Conservation (phyloP, 2,797 vertebrate species). For the Odontamblyopus lacepedii region DNA sequence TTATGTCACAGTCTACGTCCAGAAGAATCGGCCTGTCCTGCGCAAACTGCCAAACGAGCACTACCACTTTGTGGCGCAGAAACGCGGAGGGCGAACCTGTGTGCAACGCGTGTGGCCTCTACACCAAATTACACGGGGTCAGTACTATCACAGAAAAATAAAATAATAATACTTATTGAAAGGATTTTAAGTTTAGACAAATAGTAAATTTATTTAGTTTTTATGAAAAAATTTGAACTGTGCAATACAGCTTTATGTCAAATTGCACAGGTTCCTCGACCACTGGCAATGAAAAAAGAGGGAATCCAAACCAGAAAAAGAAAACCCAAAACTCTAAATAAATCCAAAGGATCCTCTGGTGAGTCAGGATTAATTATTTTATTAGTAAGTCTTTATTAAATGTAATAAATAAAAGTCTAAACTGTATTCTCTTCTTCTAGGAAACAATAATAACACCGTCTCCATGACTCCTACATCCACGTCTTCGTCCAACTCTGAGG, state of each 20-base stretch:
- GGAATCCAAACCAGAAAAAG: slow-evolving; percentile 98
- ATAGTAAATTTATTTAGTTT: neutral
- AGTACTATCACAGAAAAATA: slow-evolving; percentile 29
- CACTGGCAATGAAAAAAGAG: slow-evolving; percentile 99
- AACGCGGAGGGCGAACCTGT: slow-evolving; percentile 97
- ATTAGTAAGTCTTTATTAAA: neutral
- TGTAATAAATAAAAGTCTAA: neutral
- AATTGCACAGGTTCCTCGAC: slow-evolving; percentile 88
- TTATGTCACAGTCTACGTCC: slow-evolving; percentile 85
- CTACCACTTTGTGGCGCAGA: slow-evolving; percentile 97
- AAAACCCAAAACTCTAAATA: slow-evolving; percentile 97
- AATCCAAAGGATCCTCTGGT: slow-evolving; percentile 91
- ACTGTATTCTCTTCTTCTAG: slow-evolving; percentile 42
- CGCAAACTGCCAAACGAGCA: slow-evolving; percentile 97
- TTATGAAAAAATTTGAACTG: neutral
- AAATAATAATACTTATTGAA: neutral
- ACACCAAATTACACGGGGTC: slow-evolving; percentile 98
- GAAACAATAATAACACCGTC: slow-evolving; percentile 88
- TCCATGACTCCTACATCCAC: slow-evolving; percentile 98
- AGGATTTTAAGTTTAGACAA: neutral
- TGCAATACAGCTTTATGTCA: neutral
- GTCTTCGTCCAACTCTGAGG: slow-evolving; percentile 94
- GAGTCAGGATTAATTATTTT: slow-evolving; percentile 23
- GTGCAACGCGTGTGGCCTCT: slow-evolving; percentile 97
- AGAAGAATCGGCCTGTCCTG: slow-evolving; percentile 94